Evolutionary conservation across 2,113 vertebrate species (phyloP), one percentile per base, ranked within the genome.

Genomic region (Odobenus rosmarus): DNA sequence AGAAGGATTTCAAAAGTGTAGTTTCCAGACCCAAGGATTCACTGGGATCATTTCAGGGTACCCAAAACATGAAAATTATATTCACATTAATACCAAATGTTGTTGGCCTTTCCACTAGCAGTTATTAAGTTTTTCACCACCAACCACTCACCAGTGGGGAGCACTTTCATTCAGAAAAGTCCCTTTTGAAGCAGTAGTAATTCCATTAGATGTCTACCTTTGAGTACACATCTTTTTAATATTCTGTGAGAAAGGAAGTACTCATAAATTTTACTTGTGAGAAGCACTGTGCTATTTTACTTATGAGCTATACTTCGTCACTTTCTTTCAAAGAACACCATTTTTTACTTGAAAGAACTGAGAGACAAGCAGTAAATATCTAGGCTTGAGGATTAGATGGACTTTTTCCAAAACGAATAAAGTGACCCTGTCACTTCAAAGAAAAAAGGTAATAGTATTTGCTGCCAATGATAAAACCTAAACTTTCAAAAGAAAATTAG

Each of bases 271-370:
- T 28, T 61, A 51, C 26, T 61, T 49, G 21, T 55, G 24, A 55
- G 76, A 92, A 64, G 16, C 55, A 74, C 53, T 39, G 0, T 59
- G 42, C 59, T 87, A 18, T 24, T 83, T 69, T 7, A 79, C 33
- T 33, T 87, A 26, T 55, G 79, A 96, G 51, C 28, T 82, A 71
- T 14, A 51, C 23, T 26, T 31, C 39, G 11, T 13, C 21, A 76
- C 14, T 49, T 88, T 51, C 64, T 79, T 28, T 51, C 69, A 83
- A 80, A 85, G 19, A 49, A 85, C 23, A 33, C 15, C n/a, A 84
- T 71, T 82, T 94, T 88, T 77, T 57, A 87, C 61, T 46, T 28
- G 26, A 93, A 88, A 92, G 67, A 92, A 87, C 8, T 33, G 49
- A 92, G 4, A 69, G n/a, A 82, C 18, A 23, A 62, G 46, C 57